These are phyloP conservation scores for Eospalax fontanierii DNA, from an alignment of 2,797 vertebrate species.

Conservation along the genomic window DNA sequence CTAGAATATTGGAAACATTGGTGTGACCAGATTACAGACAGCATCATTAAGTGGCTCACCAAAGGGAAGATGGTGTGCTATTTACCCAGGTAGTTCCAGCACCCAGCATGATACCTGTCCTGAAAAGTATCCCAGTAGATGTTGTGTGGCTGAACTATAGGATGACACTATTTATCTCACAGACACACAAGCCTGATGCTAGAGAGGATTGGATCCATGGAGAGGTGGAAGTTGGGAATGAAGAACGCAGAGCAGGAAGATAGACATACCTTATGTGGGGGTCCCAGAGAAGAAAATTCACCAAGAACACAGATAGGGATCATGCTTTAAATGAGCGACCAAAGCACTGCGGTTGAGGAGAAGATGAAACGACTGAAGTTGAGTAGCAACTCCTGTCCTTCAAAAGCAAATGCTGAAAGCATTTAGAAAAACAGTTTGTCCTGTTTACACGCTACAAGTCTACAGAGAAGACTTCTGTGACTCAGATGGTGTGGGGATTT, in stretches of 20 bases:
- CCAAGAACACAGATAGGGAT: neutral
- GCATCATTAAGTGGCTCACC: neutral
- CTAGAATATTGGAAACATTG: neutral
- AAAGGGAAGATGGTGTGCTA: neutral
- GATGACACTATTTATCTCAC: neutral
- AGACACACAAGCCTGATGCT: neutral
- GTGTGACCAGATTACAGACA: neutral
- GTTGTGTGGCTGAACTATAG: neutral
- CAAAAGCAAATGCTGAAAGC: neutral
- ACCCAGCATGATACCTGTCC: neutral
- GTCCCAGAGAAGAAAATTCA: neutral
- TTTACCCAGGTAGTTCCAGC: neutral
- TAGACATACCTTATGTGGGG: neutral
- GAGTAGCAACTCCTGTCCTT: neutral
- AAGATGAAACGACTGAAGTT: neutral
- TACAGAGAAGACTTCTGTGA: neutral
- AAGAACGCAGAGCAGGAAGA: neutral
- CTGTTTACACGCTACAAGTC: too few species aligned
- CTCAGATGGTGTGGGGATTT: neutral
- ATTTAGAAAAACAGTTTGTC: neutral
- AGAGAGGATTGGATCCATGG: rapidly evolving
- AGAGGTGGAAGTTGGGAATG: neutral
- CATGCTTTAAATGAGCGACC: neutral
- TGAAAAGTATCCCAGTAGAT: neutral
- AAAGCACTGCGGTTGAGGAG: neutral